phyloP scores from a whole-genome alignment of 2,888 invertebrate genomes.

The Anorthoa munda region DNA sequence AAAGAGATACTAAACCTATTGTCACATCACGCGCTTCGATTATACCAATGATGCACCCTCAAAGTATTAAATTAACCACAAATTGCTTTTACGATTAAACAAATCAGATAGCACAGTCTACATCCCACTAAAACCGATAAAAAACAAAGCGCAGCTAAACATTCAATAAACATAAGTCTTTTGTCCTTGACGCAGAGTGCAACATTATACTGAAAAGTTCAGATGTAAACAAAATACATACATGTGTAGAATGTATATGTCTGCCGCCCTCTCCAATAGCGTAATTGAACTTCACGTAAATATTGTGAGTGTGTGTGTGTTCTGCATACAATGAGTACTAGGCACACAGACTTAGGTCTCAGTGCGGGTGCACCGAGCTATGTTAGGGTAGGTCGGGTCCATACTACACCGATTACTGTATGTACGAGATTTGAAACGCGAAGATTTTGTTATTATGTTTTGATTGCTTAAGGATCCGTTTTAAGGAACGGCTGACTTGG shows the following conservation, averaged over 20 bases:
- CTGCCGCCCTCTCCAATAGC: constrained; percentile 72
- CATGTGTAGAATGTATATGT: constrained; percentile 27
- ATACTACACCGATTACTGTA: constrained; percentile 46
- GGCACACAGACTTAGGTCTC: constrained; percentile 71
- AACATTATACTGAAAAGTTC: constrained; percentile 59
- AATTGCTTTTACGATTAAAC: neutral
- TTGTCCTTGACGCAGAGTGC: constrained; percentile 56
- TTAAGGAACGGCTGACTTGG: neutral
- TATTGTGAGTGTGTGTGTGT: constrained; percentile 69
- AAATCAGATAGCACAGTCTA: constrained; percentile 10
- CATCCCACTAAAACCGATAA: neutral
- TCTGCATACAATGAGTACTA: constrained; percentile 60
- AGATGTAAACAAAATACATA: constrained; percentile 59
- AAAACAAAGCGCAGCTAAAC: constrained; percentile 10
- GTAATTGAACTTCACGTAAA: constrained; percentile 81
- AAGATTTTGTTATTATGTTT: constrained; percentile 53
- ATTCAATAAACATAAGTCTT: constrained; percentile 29
- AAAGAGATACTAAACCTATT: neutral
- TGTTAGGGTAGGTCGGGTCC: constrained; percentile 80
- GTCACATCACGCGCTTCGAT: neutral
- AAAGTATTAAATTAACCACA: neutral
- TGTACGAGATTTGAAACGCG: constrained; percentile 48
- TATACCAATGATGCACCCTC: neutral
- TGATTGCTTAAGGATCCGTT: constrained; percentile 34
- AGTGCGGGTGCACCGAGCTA: constrained; percentile 74